Base-by-base conservation (phyloP, 2,888 invertebrate genomes). In the Polydrusus tereticollis region DNA sequence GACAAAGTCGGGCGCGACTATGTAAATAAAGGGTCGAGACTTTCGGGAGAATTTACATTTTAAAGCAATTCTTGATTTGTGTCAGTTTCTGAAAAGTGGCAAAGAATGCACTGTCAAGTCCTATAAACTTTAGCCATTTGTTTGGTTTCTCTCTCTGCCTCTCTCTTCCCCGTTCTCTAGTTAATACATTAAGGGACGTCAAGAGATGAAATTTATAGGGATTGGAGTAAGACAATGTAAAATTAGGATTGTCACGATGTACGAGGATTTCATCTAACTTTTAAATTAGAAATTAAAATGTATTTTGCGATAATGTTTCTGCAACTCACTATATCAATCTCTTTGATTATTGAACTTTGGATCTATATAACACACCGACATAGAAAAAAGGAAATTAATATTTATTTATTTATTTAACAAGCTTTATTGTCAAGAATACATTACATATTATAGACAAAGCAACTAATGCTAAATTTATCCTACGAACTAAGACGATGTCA, bases 21-120 rank as follows among this genome's bases (percentile, higher is more conserved):
- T 50, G 63, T 47, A 62, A 62, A 62, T 47, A 47, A 26, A 47
- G 33, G 26, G 47, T 33, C 47, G 50, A 63, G 63, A 63, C 47
- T 63, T 50, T 36, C 29, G 20, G 43, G 36, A n/a, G n/a, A 36
- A 16, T 41, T 4, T 41, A 7, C 14, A n/a, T 26, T 33, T 47
- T 47, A 29, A 63, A 63, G 63, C 50, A 47, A 23, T 63, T 63
- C 63, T 45, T 33, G 63, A 50, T 63, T 33, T 59, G 45, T 63
- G 47, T 47, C 50, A 63, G 47, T 41, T 47, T 47, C 45, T 36
- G 23, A 29, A 63, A 63, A 63, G 33, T 47, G 50, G 21, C 23
- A 45, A 63, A 63, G 63, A 63, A 63, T 63, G 47, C 45, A 45
- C 63, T 18, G 63, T 36, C 63, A 63, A 47, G 29, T 63, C 6